Percentiles rank a stretch among this genome's conserved stretches.
phyloP scores from a whole-genome alignment of 2,113 vertebrate species.

The Pavo muticus region DNA sequence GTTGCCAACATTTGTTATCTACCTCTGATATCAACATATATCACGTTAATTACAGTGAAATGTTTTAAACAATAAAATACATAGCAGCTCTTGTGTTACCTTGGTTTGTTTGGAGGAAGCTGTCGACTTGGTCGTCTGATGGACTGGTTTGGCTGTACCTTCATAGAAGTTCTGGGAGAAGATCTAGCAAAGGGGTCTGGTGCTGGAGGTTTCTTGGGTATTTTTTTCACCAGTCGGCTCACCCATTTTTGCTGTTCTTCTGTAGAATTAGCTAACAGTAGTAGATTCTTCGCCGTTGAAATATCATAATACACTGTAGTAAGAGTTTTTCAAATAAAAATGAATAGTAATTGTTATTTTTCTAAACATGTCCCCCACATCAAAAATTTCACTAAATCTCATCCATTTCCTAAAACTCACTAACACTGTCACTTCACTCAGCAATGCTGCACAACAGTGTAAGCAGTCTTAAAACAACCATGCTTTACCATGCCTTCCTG shows the following conservation, averaged over 20 bases:
- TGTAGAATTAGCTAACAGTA: constrained; percentile 92
- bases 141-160: constrained; percentile 94
- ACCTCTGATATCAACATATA: not conserved
- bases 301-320: constrained; percentile 95
- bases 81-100: constrained; percentile 80
- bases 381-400: not conserved
- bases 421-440: rapidly evolving
- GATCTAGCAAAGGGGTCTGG: constrained; percentile 92
- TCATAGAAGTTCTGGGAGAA: constrained; percentile 94
- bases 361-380: not conserved
- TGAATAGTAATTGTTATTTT: not conserved
- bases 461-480: not conserved
- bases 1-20: not conserved
- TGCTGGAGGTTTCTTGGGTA: constrained; percentile 95
- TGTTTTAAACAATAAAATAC: not conserved
- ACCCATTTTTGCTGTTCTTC: constrained; percentile 99
- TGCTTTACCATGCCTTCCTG: rapidly evolving
- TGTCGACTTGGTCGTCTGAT: constrained; percentile 94
- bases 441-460: not conserved
- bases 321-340: constrained; percentile 12
- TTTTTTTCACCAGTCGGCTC: constrained; percentile 95
- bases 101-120: constrained; percentile 93
- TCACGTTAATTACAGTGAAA: not conserved
- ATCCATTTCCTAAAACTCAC: not conserved
- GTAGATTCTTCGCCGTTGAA: constrained; percentile 96